Base-by-base conservation (phyloP, 2,797 vertebrate genomes). In the Cuculus canorus region DNA sequence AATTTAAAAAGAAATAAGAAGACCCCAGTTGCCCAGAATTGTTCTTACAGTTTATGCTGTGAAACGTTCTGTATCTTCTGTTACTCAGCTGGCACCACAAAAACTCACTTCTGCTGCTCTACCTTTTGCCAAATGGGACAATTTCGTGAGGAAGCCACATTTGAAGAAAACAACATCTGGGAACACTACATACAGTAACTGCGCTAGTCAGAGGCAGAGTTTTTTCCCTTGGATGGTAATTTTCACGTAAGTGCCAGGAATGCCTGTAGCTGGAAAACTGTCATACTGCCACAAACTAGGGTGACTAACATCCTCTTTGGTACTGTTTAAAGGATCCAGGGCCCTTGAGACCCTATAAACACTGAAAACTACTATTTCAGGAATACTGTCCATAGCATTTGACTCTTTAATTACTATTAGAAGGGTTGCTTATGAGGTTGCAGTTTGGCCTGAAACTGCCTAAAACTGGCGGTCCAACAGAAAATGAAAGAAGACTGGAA, bases 81-180 rank as follows among this genome's bases (percentile, higher is more conserved):
- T 92, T 88, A 48, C 59, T 88, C 70, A 61, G 33, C 32, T 66
- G 2, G 5, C 41, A 7, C 80, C 70, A 84, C 59, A 76, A 22
- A 85, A 76, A 65, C 64, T 71, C 81, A 85, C 68, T 81, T 92
- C 75, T 35, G 5, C 41, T 91, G 21, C 32, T 73, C 15, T 86
- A 57, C 53, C 63, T 84, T 7, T 22, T 93, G 92, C 90, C 96
- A 94, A 94, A 85, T 69, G 60, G 80, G 87, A 88, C 43, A 3
- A 18, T 3, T 52, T 90, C 66, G 56, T 1, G 8, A 75, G 72
- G 69, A 92, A 90, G 54, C 5, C 45, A 60, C 69, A 56, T 72
- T 82, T 84, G 80, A 86, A 88, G 77, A 76, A 94, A 96, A 93
- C 88, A 96, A 90, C 87, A 92, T 92, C 80, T 96, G 92, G 66